phyloP scores from a whole-genome alignment of 2,888 invertebrate species.

The Athrips mouffetella region DNA sequence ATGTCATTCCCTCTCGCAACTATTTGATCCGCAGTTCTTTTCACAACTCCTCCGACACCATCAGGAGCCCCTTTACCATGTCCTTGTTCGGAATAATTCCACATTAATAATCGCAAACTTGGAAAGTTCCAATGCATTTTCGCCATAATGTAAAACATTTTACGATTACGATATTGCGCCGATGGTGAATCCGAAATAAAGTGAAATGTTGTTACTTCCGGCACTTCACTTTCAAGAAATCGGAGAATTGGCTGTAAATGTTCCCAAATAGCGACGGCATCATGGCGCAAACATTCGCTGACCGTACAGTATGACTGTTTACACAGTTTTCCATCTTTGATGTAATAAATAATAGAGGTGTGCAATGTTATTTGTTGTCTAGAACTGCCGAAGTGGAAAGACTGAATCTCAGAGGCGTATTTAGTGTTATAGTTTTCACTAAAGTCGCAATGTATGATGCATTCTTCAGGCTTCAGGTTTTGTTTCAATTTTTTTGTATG shows the following conservation, averaged over 20 bases:
- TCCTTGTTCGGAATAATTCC: not conserved
- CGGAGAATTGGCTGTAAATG: conserved; percentile 20
- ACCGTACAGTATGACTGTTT: conserved; percentile 18
- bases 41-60: not conserved
- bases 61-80: not conserved
- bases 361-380: conserved; percentile 20
- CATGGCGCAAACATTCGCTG: conserved; percentile 18
- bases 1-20: conserved; percentile 19
- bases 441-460: conserved; percentile 2
- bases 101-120: not conserved
- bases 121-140: not conserved
- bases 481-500: not conserved
- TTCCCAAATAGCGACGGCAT: conserved; percentile 21
- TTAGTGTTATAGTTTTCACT: conserved; percentile 17
- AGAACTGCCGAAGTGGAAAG: conserved; percentile 22
- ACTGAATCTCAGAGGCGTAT: conserved; percentile 14
- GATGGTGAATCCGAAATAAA: too few relatives aligned
- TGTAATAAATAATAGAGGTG: conserved; percentile 20
- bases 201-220: not conserved
- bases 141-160: not conserved
- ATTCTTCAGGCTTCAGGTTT: not conserved
- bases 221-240: conserved; percentile 10
- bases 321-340: conserved; percentile 2
- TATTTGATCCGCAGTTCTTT: conserved; percentile 14
- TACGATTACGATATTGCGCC: not conserved